Percentiles rank a stretch among this genome's conserved stretches.
phyloP scores from a whole-genome alignment of 2,113 vertebrate species.

The Chelonoidis abingdonii region DNA sequence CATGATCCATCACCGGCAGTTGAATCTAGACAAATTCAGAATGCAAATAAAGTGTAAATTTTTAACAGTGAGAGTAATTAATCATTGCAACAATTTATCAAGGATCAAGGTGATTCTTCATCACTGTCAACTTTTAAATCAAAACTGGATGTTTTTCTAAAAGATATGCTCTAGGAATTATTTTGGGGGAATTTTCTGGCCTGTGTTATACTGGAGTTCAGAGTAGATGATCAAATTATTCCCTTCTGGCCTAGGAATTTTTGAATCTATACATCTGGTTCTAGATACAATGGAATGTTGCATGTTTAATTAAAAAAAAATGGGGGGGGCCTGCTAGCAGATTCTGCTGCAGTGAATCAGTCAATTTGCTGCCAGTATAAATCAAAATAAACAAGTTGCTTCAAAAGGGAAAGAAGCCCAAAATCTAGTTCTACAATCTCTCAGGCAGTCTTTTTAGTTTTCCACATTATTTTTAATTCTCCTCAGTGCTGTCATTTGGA shows the following conservation, averaged over 20 bases:
- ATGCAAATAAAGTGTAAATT: neutral
- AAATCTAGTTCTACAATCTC: neutral
- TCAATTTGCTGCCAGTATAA: neutral
- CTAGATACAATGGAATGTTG: neutral
- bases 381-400: neutral
- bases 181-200: neutral
- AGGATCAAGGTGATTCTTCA: neutral
- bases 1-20: neutral
- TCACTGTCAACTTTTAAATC: neutral
- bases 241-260: neutral
- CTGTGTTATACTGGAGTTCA: neutral
- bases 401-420: neutral
- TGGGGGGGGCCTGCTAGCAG: neutral
- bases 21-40: neutral
- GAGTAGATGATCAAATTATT: neutral
- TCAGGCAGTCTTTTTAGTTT: neutral
- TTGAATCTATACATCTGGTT: rapidly evolving
- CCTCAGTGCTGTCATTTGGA: neutral
- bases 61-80: neutral
- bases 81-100: neutral
- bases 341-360: neutral
- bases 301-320: neutral
- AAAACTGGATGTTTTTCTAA: neutral
- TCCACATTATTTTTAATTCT: neutral
- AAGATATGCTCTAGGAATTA: neutral